Conservation (phyloP, 2,113 vertebrate species). For the Cacatua alba region DNA sequence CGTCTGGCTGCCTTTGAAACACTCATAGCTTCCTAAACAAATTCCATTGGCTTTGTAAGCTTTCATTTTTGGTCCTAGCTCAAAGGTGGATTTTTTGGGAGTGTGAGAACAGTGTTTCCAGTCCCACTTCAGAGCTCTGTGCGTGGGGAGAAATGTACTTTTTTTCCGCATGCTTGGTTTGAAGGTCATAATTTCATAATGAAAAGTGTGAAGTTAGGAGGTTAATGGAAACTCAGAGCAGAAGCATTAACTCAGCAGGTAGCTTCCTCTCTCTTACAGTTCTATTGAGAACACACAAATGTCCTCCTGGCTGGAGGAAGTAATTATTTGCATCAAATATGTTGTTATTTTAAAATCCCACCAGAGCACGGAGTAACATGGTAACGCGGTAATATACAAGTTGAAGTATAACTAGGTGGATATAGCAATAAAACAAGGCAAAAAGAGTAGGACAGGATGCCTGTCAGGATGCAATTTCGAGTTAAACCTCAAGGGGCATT, state of each 20-base stretch:
- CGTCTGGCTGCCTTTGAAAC: background rate
- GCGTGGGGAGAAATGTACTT: background rate
- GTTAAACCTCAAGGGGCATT: background rate
- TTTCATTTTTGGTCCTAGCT: background rate
- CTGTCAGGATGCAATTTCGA: background rate
- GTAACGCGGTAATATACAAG: background rate
- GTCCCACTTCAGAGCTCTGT: background rate
- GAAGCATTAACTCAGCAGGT: conserved; percentile 49
- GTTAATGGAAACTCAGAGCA: conserved; percentile 30
- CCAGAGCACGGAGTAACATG: background rate
- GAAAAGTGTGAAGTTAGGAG: background rate
- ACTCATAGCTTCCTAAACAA: background rate
- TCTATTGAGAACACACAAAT: background rate
- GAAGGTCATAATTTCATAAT: conserved; percentile 20
- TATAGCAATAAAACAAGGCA: background rate
- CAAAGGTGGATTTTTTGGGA: background rate
- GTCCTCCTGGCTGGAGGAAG: conserved; percentile 8
- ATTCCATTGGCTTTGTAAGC: background rate
- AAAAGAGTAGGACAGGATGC: background rate
- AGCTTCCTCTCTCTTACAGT: background rate
- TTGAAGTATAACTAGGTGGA: background rate
- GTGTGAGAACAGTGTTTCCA: background rate
- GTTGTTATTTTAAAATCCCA: conserved; percentile 24
- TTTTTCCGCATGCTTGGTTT: background rate
- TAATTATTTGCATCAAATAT: background rate